Evolutionary conservation across 2,113 vertebrate species (phyloP).

Genomic region (Glaucomys volans): DNA sequence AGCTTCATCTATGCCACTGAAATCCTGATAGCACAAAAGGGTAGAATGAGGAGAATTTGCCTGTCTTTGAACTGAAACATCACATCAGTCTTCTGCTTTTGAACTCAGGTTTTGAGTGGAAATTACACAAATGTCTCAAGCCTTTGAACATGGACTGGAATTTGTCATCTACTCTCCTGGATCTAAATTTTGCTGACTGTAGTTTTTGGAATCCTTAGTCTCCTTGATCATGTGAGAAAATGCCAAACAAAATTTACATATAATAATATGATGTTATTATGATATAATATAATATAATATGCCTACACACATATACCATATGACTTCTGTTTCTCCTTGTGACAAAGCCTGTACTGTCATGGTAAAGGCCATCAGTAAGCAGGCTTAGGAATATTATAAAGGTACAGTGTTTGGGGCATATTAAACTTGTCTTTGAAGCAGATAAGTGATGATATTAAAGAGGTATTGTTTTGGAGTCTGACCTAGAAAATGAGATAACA

Average conservation of each 20-base stretch:
- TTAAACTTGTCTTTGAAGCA: not conserved
- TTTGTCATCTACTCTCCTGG: not conserved
- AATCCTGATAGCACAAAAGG: not conserved
- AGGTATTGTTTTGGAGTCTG: not conserved
- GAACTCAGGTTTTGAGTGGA: not conserved
- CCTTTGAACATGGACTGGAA: not conserved
- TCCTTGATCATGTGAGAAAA: not conserved
- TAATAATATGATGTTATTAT: no score
- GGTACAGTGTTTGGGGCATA: not conserved
- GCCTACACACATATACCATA: not conserved
- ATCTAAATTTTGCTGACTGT: not conserved
- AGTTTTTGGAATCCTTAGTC: not conserved
- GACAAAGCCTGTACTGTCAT: not conserved
- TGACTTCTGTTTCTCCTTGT: not conserved
- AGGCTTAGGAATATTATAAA: not conserved
- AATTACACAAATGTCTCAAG: no score
- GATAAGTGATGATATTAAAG: not conserved
- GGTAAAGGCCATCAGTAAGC: not conserved
- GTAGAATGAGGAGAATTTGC: not conserved
- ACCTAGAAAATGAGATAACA: not conserved
- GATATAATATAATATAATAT: not conserved
- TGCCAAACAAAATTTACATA: not conserved
- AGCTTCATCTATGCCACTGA: not conserved
- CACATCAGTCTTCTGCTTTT: not conserved
- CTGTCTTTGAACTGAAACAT: not conserved